These are phyloP conservation scores for Ctenosaura bakeri DNA, from an alignment of 2,797 vertebrate species.

Conservation along the genomic window DNA sequence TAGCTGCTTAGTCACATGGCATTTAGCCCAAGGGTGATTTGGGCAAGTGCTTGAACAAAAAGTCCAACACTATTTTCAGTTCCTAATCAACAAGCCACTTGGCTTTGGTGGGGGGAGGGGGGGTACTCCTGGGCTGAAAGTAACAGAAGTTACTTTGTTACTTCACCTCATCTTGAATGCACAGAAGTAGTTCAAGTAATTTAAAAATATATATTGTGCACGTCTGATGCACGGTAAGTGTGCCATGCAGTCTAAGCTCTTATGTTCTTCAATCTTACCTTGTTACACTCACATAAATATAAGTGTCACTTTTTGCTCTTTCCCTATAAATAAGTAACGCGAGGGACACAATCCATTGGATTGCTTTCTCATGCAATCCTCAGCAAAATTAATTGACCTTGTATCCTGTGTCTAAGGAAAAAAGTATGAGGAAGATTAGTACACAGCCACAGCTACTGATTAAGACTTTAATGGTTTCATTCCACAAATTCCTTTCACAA, in stretches of 20 bases:
- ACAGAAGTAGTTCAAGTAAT: background rate
- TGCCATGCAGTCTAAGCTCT: background rate
- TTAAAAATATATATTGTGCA: background rate
- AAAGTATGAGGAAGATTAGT: constrained; percentile 75
- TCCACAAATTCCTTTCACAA: constrained; percentile 74
- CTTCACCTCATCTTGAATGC: background rate
- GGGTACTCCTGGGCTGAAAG: background rate
- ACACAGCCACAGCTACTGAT: constrained; percentile 49
- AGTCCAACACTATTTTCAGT: constrained; percentile 75
- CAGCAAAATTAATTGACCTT: background rate
- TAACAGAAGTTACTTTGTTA: background rate
- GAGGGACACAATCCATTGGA: background rate
- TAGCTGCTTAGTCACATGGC: constrained; percentile 26
- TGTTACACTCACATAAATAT: background rate
- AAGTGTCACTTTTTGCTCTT: background rate
- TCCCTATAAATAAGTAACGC: no score
- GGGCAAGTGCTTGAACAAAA: constrained; percentile 69
- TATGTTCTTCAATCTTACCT: background rate
- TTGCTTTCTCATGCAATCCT: background rate
- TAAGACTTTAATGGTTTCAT: constrained; percentile 72
- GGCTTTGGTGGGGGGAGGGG: constrained; percentile 55
- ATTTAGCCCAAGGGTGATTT: constrained; percentile 62
- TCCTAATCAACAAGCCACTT: constrained; percentile 68
- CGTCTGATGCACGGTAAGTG: background rate
- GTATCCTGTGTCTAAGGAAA: constrained; percentile 63